Evolutionary conservation across 2,888 invertebrate species (phyloP), one percentile per base, ranked within the genome.

Genomic region (Malachius bipustulatus): DNA sequence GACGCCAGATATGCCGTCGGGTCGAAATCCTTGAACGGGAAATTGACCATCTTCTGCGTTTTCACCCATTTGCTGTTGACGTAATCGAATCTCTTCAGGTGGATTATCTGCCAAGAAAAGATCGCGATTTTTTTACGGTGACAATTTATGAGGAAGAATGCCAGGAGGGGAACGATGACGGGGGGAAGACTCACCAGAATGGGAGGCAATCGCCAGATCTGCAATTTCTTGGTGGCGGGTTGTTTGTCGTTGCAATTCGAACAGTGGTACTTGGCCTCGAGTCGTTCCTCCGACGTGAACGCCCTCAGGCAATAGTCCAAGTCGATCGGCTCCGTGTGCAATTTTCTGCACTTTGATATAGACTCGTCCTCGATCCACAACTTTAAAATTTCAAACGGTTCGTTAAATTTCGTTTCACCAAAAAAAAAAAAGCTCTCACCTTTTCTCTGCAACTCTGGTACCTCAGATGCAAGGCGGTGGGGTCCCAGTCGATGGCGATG

Each of bases 401-500:
- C n/a, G n/a, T n/a, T n/a, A n/a, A n/a, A n/a, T n/a, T n/a, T n/a
- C n/a, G n/a, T n/a, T n/a, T n/a, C n/a, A n/a, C n/a, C n/a, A n/a
- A n/a, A n/a, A n/a, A n/a, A n/a, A n/a, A n/a, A n/a, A n/a, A n/a
- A n/a, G 6, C n/a, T 8, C 19, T 41, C 41, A 58, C 57, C 47
- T 59, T 60, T 37, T 63, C 63, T 26, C 63, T 46, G 32, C 51
- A 54, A 41, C 56, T 59, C 39, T 62, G 62, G 39, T 60, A 91
- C 26, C 90, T 73, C 49, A 93, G 72, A 65, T 93, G 91, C 48
- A 91, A 67, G 30, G 91, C 90, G 0, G 90, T 90, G 40, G 89
- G 89, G 62, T 93, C 90, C 91, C 93, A 93, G 67, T 93, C 91
- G 42, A 93, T 80, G 42, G 89, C 88, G 45, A 91, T 69, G 55